These are phyloP conservation scores for Anhinga rufa DNA, from an alignment of 2,113 vertebrate genomes.

Conservation along the genomic window DNA sequence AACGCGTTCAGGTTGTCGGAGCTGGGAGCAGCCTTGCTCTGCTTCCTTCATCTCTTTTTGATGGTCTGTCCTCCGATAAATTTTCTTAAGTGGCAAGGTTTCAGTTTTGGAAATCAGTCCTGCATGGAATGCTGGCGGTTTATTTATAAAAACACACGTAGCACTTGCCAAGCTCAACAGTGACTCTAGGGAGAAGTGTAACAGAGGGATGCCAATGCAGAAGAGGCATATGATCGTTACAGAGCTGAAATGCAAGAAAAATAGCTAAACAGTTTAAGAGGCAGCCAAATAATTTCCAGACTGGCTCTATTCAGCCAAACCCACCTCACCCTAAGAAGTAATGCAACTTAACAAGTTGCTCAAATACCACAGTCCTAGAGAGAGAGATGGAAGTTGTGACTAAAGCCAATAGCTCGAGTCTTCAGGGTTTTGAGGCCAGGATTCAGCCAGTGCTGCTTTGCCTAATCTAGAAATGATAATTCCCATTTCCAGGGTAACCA, in stretches of 20 bases:
- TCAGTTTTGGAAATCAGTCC: not conserved
- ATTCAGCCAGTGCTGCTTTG: not conserved
- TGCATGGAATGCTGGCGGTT: slow-evolving; percentile 9
- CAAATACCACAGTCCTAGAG: not conserved
- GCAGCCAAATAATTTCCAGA: not conserved
- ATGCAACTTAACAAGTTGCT: not conserved
- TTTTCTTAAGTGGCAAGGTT: fast-evolving
- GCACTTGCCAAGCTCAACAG: slow-evolving; percentile 5
- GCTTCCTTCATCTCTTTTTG: not conserved
- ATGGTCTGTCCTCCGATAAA: not conserved
- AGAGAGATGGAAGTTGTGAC: not conserved
- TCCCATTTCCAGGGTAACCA: not conserved
- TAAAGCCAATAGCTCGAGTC: not conserved
- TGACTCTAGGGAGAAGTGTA: not conserved
- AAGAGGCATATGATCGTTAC: not conserved
- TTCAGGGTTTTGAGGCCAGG: not conserved
- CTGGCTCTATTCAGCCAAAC: not conserved
- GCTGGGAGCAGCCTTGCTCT: not conserved
- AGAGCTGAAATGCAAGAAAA: not conserved
- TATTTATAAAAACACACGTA: slow-evolving; percentile 32
- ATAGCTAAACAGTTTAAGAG: not conserved
- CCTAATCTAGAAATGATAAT: not conserved
- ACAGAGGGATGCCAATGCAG: not conserved
- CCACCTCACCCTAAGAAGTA: slow-evolving; percentile 18
- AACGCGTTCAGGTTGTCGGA: not conserved